Percentiles rank a stretch among this genome's conserved stretches.
Conservation (phyloP, 2,113 vertebrate genomes). For the Petrocephalus microphthalmus region DNA sequence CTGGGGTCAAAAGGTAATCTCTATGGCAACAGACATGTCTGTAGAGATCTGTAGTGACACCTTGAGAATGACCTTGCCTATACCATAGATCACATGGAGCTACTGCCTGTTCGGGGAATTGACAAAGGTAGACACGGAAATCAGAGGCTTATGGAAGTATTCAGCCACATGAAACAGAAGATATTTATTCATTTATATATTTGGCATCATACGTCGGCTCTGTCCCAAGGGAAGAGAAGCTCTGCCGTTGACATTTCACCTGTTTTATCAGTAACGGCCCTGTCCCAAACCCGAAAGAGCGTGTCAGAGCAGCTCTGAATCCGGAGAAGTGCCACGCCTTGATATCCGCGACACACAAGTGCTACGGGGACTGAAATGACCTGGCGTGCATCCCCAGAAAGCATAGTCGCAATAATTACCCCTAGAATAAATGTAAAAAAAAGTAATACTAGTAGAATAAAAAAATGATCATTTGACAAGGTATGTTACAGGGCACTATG, state of each 20-base stretch:
- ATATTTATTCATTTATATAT: conserved; percentile 17
- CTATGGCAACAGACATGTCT: conserved; percentile 34
- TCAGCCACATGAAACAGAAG: conserved; percentile 25
- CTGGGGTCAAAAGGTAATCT: conserved; percentile 37
- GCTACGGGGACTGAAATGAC: neutral
- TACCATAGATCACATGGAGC: conserved; percentile 8
- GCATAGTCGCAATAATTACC: neutral
- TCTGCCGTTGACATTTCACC: neutral
- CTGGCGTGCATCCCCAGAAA: neutral
- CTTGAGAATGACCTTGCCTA: conserved; percentile 37
- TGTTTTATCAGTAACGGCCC: neutral
- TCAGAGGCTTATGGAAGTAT: conserved; percentile 16
- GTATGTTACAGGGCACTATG: neutral
- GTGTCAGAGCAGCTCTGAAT: neutral
- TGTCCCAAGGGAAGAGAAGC: neutral
- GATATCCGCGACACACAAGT: neutral
- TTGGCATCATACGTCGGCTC: neutral
- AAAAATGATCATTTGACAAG: neutral
- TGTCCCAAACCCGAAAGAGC: neutral
- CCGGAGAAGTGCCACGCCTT: neutral
- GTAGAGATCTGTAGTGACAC: conserved; percentile 33
- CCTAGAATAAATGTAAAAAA: neutral
- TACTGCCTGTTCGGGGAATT: neutral
- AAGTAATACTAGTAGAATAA: neutral
- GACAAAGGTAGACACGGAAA: neutral